Evolutionary conservation across 2,888 invertebrate species (phyloP).

Genomic region (Hoplodrina blanda): DNA sequence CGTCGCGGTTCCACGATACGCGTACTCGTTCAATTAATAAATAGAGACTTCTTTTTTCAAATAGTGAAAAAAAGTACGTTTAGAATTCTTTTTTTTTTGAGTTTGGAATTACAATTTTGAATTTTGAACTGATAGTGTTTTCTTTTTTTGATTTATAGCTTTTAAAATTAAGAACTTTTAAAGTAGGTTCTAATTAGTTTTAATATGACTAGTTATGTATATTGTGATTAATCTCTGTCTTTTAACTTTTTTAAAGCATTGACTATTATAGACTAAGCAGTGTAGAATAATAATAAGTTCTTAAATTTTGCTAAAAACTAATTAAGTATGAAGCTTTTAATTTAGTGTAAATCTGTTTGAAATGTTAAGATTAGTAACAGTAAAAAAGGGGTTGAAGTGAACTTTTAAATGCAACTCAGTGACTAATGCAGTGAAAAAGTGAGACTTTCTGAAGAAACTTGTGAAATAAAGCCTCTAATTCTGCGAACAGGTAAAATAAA

Average conservation of each 20-base stretch:
- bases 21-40: slow-evolving; percentile 27
- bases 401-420: slow-evolving; percentile 29
- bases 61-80: neutral
- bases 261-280: neutral
- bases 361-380: neutral
- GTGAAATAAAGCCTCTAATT: neutral
- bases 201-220: neutral
- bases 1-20: slow-evolving; percentile 29
- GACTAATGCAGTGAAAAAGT: slow-evolving; percentile 18
- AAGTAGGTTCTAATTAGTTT: neutral
- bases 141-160: neutral
- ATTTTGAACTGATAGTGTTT: slow-evolving; percentile 2
- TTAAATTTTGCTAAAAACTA: neutral
- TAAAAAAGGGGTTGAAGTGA: slow-evolving; percentile 10
- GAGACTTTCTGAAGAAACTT: slow-evolving; percentile 11
- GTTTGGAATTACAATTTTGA: neutral
- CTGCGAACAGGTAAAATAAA: slow-evolving; percentile 31
- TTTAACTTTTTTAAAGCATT: neutral
- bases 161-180: neutral
- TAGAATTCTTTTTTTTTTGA: slow-evolving; percentile 7
- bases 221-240: neutral
- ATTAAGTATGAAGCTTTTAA: neutral
- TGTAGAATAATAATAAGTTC: neutral
- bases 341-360: slow-evolving; percentile 2
- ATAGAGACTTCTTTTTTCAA: neutral